Evolutionary conservation across 1,140 invertebrate species (phyloP).

Genomic region (Temnothorax nylanderi): DNA sequence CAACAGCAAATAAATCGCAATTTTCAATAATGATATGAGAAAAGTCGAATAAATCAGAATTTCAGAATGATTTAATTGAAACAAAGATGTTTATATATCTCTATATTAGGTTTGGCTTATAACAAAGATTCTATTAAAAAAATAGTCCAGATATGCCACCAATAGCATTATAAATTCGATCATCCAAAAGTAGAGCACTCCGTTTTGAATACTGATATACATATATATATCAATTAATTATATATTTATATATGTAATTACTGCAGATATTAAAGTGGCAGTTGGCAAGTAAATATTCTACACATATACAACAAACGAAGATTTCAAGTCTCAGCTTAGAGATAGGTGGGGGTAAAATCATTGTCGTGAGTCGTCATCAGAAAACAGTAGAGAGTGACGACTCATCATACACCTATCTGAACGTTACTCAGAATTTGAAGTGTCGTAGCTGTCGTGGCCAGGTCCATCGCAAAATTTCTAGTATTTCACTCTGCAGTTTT

Average conservation of each 20-base stretch:
- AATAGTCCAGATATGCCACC: neutral
- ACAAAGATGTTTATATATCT: no score
- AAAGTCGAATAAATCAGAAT: neutral
- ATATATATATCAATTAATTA: neutral
- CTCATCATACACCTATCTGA: constrained; percentile 51
- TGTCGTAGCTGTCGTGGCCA: constrained; percentile 28
- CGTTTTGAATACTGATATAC: neutral
- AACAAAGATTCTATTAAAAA: neutral
- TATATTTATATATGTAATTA: no score
- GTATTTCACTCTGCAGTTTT: constrained; percentile 60
- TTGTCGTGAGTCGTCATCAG: constrained; percentile 14
- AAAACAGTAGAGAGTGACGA: constrained; percentile 23
- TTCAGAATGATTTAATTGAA: neutral
- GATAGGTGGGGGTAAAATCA: neutral
- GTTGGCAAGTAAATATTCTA: neutral
- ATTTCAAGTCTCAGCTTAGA: neutral
- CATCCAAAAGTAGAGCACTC: neutral
- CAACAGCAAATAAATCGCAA: neutral
- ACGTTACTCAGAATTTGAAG: constrained; percentile 58
- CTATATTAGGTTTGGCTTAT: no score
- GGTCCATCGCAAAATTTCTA: constrained; percentile 68
- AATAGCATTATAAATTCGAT: neutral
- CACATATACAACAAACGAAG: neutral
- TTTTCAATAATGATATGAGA: neutral
- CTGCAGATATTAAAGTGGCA: neutral